Evolutionary conservation across 2,113 vertebrate species (phyloP), one percentile per base, ranked within the genome.

Genomic region (Salminus brasiliensis): DNA sequence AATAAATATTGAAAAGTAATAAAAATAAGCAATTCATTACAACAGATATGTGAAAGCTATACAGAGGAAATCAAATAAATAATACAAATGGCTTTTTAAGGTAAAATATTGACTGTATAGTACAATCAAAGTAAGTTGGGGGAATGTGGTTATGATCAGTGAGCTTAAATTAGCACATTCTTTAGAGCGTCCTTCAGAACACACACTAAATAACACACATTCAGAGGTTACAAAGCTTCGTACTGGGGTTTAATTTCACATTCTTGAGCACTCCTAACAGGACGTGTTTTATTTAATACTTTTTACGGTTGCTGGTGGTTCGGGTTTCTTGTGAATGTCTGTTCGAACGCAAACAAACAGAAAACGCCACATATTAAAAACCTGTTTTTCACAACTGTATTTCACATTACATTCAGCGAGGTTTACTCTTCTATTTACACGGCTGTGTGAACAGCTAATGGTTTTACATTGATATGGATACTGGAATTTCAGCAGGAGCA

Each of bases 241-340:
- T 15, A 41, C 63, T 69, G 10, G 11, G 25, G 47, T 71, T 25
- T 0, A 43, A 63, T 52, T 25, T 81, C 63, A 74, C 70, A 74
- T 81, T 84, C 74, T 73, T 60, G 1, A 81, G 30, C 39, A 41
- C 25, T 71, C 43, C 53, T 71, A 30, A 74, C 49, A 71, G 36
- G 68, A 41, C 32, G 16, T n/a, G 45, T 27, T 75, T 78, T 34
- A 78, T 75, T 75, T 36, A 47, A 83, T 70, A 81, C 16, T 53
- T 83, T n/a, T 57, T 29, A 78, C 76, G 53, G 74, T 41, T 84
- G 79, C 83, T 84, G 83, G 83, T 84, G 83, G 30, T 62, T 76
- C 29, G 72, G 57, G 53, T 45, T 73, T 72, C 9, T 41, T 78
- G 74, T 55, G 34, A 74, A 67, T 53, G 30, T 55, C n/a, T 59